Conservation (phyloP, 2,888 invertebrate species). For the Willowsia nigromaculata region DNA sequence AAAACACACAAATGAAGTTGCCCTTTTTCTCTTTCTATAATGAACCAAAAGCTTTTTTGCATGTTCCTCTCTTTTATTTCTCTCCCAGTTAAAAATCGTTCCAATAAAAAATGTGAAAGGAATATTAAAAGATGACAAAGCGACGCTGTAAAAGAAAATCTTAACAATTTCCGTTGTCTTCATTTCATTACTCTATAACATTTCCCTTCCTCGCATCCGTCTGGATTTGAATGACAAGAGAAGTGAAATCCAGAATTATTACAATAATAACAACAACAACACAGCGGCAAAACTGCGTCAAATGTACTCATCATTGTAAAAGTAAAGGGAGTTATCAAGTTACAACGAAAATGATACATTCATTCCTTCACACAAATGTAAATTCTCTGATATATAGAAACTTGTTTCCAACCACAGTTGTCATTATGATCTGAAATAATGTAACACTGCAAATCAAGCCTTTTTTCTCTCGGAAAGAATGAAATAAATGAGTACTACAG, state of each 20-base stretch:
- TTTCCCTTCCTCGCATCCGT: slow-evolving; percentile 61
- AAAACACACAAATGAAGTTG: neutral
- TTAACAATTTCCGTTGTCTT: slow-evolving; percentile 64
- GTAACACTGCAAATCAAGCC: neutral
- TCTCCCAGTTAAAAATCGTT: slow-evolving; percentile 47
- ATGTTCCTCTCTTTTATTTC: neutral
- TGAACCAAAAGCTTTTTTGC: slow-evolving; percentile 36
- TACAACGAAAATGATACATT: neutral
- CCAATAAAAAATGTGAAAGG: slow-evolving; percentile 35
- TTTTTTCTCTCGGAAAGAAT: slow-evolving; percentile 20
- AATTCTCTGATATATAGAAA: neutral
- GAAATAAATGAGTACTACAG: slow-evolving; percentile 12
- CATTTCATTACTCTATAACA: slow-evolving; percentile 62
- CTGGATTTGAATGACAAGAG: slow-evolving; percentile 66
- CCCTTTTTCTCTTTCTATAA: slow-evolving; percentile 2
- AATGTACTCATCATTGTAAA: slow-evolving; percentile 12
- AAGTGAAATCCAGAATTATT: slow-evolving; percentile 31
- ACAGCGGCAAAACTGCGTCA: neutral
- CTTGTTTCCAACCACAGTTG: neutral
- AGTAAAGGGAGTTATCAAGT: neutral
- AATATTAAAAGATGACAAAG: slow-evolving; percentile 48
- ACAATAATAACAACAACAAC: neutral
- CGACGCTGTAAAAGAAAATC: slow-evolving; percentile 31
- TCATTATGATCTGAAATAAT: neutral
- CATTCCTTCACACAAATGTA: neutral